phyloP scores from a whole-genome alignment of 2,797 vertebrate genomes.

The Amazonetta brasiliensis region DNA sequence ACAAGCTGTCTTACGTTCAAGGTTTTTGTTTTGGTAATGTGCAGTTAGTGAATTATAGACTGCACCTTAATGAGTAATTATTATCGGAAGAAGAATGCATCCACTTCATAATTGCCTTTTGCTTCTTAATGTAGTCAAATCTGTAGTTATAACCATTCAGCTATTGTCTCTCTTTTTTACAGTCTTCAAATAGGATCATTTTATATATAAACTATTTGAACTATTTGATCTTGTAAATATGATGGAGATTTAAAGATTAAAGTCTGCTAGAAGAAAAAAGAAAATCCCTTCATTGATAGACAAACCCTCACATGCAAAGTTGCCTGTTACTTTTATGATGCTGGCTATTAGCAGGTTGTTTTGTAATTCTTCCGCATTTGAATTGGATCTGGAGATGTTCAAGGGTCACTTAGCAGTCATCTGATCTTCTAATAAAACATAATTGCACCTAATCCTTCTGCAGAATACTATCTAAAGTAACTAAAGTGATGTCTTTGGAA shows the following conservation, averaged over 20 bases:
- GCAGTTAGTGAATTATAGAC: not conserved
- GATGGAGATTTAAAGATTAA: not conserved
- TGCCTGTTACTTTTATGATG: not conserved
- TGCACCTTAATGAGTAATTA: constrained; percentile 12
- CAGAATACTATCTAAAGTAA: not conserved
- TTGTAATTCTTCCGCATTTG: not conserved
- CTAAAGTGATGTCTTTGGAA: not conserved
- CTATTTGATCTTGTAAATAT: constrained; percentile 5
- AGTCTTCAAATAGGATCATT: constrained; percentile 8
- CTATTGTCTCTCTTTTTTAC: constrained; percentile 18
- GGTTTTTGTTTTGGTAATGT: not conserved
- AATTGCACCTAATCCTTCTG: not conserved
- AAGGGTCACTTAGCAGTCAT: not conserved
- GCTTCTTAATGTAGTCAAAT: not conserved
- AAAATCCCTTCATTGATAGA: not conserved
- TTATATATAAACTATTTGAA: not conserved
- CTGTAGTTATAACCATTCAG: not conserved
- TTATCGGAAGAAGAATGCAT: not conserved
- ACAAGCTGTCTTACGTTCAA: not conserved
- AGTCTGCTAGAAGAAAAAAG: not conserved
- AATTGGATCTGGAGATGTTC: not conserved
- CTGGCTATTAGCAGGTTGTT: not conserved
- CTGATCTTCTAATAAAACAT: not conserved
- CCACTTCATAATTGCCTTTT: not conserved
- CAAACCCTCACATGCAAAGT: not conserved